phyloP scores from a whole-genome alignment of 2,797 vertebrate genomes.

The Brachyalestes nurse region DNA sequence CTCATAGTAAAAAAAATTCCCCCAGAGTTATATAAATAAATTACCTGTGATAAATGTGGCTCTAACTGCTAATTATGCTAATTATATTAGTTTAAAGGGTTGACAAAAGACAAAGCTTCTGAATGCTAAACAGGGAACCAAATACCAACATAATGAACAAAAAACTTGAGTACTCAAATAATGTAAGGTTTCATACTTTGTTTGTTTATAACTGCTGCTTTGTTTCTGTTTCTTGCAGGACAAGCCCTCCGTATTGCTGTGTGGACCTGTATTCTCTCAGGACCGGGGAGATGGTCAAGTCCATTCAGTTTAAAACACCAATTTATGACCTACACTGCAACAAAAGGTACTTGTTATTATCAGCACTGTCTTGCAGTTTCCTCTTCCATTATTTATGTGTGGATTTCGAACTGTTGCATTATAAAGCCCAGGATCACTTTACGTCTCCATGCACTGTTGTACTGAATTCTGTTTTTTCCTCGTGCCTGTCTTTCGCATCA shows the following conservation, averaged over 20 bases:
- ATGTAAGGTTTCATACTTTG: constrained; percentile 8
- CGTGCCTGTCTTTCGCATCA: constrained; percentile 62
- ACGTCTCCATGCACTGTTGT: constrained; percentile 17
- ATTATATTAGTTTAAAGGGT: too few relatives aligned
- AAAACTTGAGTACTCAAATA: too few relatives aligned
- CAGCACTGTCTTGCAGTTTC: not conserved
- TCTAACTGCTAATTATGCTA: too few relatives aligned
- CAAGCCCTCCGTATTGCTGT: constrained; percentile 93
- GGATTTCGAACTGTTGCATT: not conserved
- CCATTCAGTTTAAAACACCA: constrained; percentile 98
- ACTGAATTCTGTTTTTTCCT: constrained; percentile 7
- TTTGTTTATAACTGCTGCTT: constrained; percentile 41
- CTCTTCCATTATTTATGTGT: not conserved
- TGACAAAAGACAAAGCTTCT: too few relatives aligned
- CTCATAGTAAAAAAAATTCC: too few relatives aligned
- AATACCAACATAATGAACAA: too few relatives aligned
- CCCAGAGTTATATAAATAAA: too few relatives aligned
- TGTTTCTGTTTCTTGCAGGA: constrained; percentile 72
- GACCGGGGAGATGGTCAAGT: constrained; percentile 97
- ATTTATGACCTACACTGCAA: constrained; percentile 97
- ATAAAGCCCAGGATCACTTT: not conserved
- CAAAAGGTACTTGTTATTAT: constrained; percentile 82
- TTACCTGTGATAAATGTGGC: too few relatives aligned
- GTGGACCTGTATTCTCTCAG: constrained; percentile 94
- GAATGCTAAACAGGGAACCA: too few relatives aligned